Conservation (phyloP, 2,888 invertebrate species). For the Steromphala cineraria region DNA sequence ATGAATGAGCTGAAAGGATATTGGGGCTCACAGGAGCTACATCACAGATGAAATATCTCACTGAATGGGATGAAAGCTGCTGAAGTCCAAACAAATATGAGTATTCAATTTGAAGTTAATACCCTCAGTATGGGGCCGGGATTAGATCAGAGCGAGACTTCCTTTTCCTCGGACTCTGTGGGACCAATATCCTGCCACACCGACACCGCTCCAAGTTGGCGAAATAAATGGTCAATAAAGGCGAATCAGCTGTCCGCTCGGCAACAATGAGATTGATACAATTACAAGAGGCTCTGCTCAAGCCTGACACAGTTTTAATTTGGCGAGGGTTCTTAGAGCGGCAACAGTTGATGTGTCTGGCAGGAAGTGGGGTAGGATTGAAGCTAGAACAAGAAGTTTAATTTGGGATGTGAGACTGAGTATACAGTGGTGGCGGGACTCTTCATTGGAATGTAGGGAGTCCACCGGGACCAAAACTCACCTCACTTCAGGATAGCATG, state of each 20-base stretch:
- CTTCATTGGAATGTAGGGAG: too few relatives aligned
- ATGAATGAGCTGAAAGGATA: too few relatives aligned
- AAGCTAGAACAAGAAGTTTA: too few relatives aligned
- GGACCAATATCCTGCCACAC: background rate
- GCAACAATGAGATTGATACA: slow-evolving; percentile 8
- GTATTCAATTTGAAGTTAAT: slow-evolving; percentile 6
- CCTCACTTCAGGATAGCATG: too few relatives aligned
- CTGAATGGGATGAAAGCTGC: background rate
- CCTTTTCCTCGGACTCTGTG: background rate
- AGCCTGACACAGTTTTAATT: background rate
- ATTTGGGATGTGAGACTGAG: too few relatives aligned
- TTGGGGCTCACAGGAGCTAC: background rate
- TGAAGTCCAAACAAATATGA: background rate
- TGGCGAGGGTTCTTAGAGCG: background rate
- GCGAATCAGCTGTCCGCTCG: background rate
- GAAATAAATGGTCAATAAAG: slow-evolving; percentile 2
- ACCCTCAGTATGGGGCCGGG: background rate
- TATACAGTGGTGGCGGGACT: too few relatives aligned
- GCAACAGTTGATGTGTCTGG: too few relatives aligned
- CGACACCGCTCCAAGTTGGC: background rate
- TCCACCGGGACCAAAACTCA: too few relatives aligned
- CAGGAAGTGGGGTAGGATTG: too few relatives aligned
- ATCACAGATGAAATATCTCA: background rate
- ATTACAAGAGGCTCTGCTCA: background rate
- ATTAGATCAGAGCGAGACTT: background rate